Percentiles rank a stretch among this genome's conserved stretches.
These are phyloP conservation scores for pig (Sus scrofa) DNA, from an alignment of 2,113 vertebrate species.

Conservation along the genomic window T2T-Sscrofa CM000822.6:63987001-63987500, in stretches of 20 bases:
- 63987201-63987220: neutral
- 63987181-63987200: neutral
- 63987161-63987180: neutral
- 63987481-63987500: neutral
- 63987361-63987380: neutral
- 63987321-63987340: neutral
- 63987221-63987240: neutral
- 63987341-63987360: neutral
- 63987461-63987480: neutral
- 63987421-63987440: neutral
- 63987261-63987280: neutral
- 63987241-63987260: neutral
- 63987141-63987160: neutral
- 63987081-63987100: neutral
- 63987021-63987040: neutral
- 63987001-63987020: neutral
- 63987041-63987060: neutral
- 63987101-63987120: neutral
- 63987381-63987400: neutral
- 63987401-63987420: neutral
- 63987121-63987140: neutral
- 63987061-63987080: neutral
- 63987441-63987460: neutral
- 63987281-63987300: neutral
- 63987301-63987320: rapidly evolving